Evolutionary conservation across 2,113 vertebrate species (phyloP).

Genomic region (Illadopsis cleaveri): DNA sequence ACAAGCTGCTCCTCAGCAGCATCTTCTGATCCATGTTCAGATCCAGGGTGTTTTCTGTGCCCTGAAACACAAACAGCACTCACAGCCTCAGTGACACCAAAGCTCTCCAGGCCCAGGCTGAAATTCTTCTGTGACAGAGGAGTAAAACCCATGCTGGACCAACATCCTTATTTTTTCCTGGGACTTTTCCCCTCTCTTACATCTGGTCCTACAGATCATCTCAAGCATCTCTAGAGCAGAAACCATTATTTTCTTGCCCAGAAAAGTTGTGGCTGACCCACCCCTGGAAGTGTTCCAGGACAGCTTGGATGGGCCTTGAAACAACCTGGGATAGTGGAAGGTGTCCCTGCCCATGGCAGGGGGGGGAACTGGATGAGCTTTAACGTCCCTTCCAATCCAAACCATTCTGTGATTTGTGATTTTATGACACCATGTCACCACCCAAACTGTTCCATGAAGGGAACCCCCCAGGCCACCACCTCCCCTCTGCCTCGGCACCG

Average conservation of each 20-base stretch:
- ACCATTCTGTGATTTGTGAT: not conserved
- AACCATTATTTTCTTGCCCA: not conserved
- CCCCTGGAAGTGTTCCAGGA: not conserved
- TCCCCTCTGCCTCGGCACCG: fast-evolving
- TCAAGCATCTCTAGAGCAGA: not conserved
- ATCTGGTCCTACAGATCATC: not conserved
- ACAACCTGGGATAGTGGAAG: fast-evolving
- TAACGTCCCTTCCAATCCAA: not conserved
- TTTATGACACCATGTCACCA: not conserved
- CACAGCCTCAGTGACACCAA: not conserved
- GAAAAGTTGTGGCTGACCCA: not conserved
- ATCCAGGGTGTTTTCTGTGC: not conserved
- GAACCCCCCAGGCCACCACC: not conserved
- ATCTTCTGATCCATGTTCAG: not conserved
- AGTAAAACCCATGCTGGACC: not conserved
- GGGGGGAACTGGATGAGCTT: not conserved
- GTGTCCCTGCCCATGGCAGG: not conserved
- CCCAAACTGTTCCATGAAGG: not conserved
- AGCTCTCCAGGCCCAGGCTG: not conserved
- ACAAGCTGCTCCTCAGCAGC: not conserved
- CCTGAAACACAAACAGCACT: not conserved
- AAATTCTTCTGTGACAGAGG: not conserved
- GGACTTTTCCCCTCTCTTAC: not conserved
- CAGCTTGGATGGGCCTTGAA: fast-evolving
- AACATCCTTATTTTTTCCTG: not conserved